Base-by-base conservation (phyloP, 2,888 invertebrate species). In the Eudasyphora cyanicolor region DNA sequence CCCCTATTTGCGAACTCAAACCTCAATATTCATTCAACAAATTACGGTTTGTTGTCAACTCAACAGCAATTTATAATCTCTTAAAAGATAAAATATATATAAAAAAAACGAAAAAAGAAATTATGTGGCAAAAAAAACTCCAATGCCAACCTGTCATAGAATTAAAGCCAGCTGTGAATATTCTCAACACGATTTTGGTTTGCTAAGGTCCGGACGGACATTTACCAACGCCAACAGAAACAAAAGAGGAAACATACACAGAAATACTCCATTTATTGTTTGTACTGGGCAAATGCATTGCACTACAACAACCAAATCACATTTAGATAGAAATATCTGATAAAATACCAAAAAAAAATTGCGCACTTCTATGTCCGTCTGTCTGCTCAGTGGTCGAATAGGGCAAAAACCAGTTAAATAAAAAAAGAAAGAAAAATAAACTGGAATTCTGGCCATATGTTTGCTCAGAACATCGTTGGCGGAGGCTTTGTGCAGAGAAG, bases 321-420 rank as follows among this genome's bases (percentile, higher is more conserved):
- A 71, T 73, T 84, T 81, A 84, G 84, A 84, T 84, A 32, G 75
- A 75, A 57, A 76, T 78, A n/a, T 75, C 64, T 71, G 84, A 84
- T 84, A 84, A 78, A 84, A 32, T 14, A n/a, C n/a, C n/a, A n/a
- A n/a, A n/a, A n/a, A 24, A 24, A 38, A 17, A 32, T 64, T 38
- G 32, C 21, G 32, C 62, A 19, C 3, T 64, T 51, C 4, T 45
- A 10, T n/a, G n/a, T 45, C 45, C 27, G 1, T 51, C 8, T 21
- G 51, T 45, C 14, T 45, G 45, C n/a, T 14, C 45, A 12, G 45
- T n/a, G 45, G n/a, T n/a, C 45, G n/a, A 45, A 45, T n/a, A 45
- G 45, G 45, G 45, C n/a, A 27, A 27, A 27, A 57, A 57, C 57
- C 57, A 24, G 57, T 57, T 24, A 57, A 57, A 57, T 14, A 27